Evolutionary conservation across 2,797 vertebrate species (phyloP).

Genomic region (Cossypha caffra): DNA sequence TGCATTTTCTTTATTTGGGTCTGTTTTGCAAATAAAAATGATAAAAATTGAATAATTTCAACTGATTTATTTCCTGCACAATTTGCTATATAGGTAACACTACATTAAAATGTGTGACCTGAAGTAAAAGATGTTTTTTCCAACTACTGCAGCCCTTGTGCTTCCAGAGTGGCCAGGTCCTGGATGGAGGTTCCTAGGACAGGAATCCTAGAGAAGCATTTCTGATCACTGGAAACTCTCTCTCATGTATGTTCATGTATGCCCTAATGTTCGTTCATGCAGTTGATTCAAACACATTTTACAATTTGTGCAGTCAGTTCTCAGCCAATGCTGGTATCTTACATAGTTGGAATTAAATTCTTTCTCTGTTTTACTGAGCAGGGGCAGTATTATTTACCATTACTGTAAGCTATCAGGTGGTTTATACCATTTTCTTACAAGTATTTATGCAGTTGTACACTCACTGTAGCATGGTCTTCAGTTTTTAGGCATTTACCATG

Average conservation of each 20-base stretch:
- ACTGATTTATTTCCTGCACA: background rate
- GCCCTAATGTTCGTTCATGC: background rate
- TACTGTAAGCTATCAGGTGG: fast-evolving
- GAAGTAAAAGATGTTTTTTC: background rate
- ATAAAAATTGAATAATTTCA: background rate
- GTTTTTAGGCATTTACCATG: background rate
- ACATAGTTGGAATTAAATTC: background rate
- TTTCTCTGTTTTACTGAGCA: background rate
- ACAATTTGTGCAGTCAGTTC: background rate
- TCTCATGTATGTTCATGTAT: fast-evolving
- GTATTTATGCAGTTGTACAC: background rate
- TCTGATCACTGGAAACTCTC: background rate
- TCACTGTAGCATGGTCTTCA: background rate
- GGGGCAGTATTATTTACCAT: background rate
- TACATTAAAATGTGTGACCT: background rate
- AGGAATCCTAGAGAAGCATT: background rate
- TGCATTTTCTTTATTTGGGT: background rate
- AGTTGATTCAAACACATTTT: background rate
- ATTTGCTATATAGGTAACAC: fast-evolving
- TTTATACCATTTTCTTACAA: background rate
- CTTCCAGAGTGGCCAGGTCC: background rate
- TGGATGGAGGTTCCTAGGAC: background rate
- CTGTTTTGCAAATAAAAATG: background rate
- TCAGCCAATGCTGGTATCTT: background rate
- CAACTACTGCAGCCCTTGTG: background rate